Percentiles rank a stretch among this genome's conserved stretches.
These are phyloP conservation scores for Actinostola sp. DNA, from an alignment of 92 coral and sea anemone genomes.

Conservation along the genomic window DNA sequence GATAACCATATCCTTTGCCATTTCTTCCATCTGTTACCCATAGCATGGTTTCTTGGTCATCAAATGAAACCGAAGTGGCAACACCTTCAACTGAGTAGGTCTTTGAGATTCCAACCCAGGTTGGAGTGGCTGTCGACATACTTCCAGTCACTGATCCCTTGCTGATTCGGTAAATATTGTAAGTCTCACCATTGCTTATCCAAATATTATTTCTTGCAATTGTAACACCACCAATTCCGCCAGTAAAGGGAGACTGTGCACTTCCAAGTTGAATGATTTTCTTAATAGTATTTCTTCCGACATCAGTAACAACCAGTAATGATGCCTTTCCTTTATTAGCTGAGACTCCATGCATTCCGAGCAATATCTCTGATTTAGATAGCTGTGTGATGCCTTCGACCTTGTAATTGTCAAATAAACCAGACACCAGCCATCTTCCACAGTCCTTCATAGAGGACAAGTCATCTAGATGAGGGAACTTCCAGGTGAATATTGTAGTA, in stretches of 20 bases:
- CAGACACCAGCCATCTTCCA: conserved; percentile 79
- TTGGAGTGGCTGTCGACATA: conserved; percentile 38
- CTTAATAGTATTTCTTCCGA: conserved; percentile 27
- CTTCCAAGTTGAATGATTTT: conserved; percentile 69
- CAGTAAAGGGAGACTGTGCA: conserved; percentile 41
- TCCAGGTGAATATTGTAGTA: conserved; percentile 68
- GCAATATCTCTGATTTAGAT: conserved; percentile 54
- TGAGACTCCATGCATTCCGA: conserved; percentile 79
- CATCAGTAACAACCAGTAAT: conserved; percentile 61
- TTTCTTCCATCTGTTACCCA: conserved; percentile 64
- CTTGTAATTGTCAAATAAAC: conserved; percentile 85
- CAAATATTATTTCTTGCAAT: conserved; percentile 54
- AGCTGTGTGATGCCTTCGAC: conserved; percentile 66
- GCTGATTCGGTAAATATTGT: conserved; percentile 40
- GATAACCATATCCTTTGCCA: conserved; percentile 69
- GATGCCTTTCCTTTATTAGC: conserved; percentile 64
- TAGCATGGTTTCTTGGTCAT: conserved; percentile 37
- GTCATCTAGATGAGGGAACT: conserved; percentile 86
- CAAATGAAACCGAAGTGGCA: conserved; percentile 81
- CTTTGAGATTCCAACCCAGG: conserved; percentile 27
- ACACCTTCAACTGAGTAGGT: conserved; percentile 32
- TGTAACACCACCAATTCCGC: conserved; percentile 67
- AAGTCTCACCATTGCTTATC: conserved; percentile 52
- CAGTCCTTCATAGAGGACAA: conserved; percentile 62
- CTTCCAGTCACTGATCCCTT: conserved; percentile 45